Base-by-base conservation (phyloP, 1,140 invertebrate species). In the Nasonia vitripennis region DNA sequence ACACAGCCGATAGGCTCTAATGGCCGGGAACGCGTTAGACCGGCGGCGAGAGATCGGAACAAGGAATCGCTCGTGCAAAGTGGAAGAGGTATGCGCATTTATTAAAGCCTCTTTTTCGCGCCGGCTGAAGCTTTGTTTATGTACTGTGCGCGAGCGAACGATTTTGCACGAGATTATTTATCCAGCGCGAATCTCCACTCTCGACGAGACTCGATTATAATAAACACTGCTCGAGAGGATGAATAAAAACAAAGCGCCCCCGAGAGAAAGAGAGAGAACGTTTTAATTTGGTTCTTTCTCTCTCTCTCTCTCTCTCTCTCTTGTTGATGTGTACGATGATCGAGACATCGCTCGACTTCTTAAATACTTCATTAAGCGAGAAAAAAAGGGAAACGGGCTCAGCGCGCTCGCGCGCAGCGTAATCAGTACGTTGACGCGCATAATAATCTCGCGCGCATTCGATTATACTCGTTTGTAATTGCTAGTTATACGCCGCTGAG, bases 391-490 rank as follows among this genome's bases (percentile, higher is more conserved):
- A 20, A 17, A 20, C 51, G 4, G 12, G 12, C 17, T 55, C 51
- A 12, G 10, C 48, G 0, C 48, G 10, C 51, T 2, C 48, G 2
- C 48, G 10, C 51, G 12, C 14, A 4, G 51, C 51, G n/a, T 78
- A 70, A 75, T 67, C 37, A 55, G 55, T 45, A 70, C 41, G 34
- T 34, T 34, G 48, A 14, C 17, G 71, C 48, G 20, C 70, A 55
- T n/a, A 20, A 82, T n/a, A 37, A 37, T n/a, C 74, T 37, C 70
- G 68, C 68, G 34, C 10, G 74, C n/a, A 71, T 68, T 84, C 41
- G 74, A 78, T 78, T 78, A 84, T 51, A n/a, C 37, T 20, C 11
- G 55, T 62, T 62, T 70, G 75, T 78, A 84, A 84, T 84, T 78
- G 62, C 23, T 51, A 1, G 37, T 83, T 71, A 37, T 37, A 45